phyloP scores from a whole-genome alignment of 2,113 vertebrate species.

The Sinocyclocheilus maitianheensis region DNA sequence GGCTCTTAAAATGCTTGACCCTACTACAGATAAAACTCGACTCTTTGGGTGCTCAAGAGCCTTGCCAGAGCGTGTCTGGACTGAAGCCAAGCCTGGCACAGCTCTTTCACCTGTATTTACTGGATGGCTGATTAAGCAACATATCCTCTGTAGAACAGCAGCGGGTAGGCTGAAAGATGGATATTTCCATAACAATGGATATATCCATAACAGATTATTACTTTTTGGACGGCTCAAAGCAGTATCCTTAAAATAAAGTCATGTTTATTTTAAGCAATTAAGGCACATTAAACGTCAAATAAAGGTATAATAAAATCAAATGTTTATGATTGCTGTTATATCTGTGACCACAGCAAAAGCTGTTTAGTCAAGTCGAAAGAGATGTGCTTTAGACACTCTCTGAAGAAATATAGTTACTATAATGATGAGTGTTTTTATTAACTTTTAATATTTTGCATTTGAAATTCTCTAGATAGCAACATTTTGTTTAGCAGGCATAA shows the following conservation, averaged over 20 bases:
- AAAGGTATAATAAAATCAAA: background rate
- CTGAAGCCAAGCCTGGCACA: constrained; percentile 19
- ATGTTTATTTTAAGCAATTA: background rate
- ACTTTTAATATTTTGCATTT: background rate
- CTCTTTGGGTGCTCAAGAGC: constrained; percentile 5
- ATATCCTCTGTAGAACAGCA: background rate
- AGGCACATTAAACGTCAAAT: background rate
- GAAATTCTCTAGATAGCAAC: background rate
- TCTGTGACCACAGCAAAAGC: background rate
- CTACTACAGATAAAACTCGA: background rate
- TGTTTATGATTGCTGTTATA: background rate
- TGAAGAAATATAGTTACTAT: background rate
- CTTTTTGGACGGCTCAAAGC: background rate
- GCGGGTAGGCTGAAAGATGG: background rate
- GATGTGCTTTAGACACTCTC: background rate
- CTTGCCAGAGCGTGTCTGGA: constrained; percentile 6
- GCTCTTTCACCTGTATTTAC: constrained; percentile 34
- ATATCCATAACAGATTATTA: no score
- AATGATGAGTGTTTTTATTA: background rate
- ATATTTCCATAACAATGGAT: background rate
- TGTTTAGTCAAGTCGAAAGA: background rate
- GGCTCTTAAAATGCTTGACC: constrained; percentile 2
- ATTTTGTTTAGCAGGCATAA: constrained; percentile 5
- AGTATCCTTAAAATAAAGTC: background rate
- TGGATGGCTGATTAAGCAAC: constrained; percentile 1